phyloP scores from a whole-genome alignment of 2,888 invertebrate species.

The Teleogryllus oceanicus region DNA sequence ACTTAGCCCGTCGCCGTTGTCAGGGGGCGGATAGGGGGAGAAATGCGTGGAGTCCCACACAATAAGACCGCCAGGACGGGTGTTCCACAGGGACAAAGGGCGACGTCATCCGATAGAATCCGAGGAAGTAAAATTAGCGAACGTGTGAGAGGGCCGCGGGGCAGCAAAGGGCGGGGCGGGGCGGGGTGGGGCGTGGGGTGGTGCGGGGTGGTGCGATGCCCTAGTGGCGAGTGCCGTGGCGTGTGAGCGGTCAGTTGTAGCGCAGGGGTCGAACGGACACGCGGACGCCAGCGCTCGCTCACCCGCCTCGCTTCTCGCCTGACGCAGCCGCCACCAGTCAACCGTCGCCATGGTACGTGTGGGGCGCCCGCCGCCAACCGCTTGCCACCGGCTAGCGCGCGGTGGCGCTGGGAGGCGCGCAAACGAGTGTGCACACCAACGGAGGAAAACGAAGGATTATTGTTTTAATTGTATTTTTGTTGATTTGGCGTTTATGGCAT shows the following conservation, averaged over 20 bases:
- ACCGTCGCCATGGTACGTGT: neutral
- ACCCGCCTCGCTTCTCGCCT: neutral
- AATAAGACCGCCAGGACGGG: neutral
- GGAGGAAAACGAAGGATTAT: too few relatives aligned
- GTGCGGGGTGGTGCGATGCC: neutral
- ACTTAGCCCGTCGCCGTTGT: neutral
- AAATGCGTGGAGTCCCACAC: neutral
- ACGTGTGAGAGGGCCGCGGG: neutral
- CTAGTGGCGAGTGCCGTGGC: neutral
- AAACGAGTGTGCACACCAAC: too few relatives aligned
- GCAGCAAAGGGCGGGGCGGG: neutral
- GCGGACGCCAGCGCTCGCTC: neutral
- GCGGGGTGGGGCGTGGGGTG: neutral
- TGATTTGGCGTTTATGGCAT: too few relatives aligned
- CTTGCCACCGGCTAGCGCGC: neutral
- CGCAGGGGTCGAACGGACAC: neutral
- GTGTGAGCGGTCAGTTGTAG: neutral
- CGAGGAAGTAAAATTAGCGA: conserved; percentile 6
- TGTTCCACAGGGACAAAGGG: neutral
- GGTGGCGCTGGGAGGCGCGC: too few relatives aligned
- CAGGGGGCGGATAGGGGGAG: neutral
- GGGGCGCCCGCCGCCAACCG: neutral
- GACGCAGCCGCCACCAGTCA: neutral
- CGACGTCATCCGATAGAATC: neutral
- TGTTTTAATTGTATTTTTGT: too few relatives aligned